These are phyloP conservation scores for Bhutanitis thaidina DNA, from an alignment of 2,888 invertebrate species.

Conservation along the genomic window DNA sequence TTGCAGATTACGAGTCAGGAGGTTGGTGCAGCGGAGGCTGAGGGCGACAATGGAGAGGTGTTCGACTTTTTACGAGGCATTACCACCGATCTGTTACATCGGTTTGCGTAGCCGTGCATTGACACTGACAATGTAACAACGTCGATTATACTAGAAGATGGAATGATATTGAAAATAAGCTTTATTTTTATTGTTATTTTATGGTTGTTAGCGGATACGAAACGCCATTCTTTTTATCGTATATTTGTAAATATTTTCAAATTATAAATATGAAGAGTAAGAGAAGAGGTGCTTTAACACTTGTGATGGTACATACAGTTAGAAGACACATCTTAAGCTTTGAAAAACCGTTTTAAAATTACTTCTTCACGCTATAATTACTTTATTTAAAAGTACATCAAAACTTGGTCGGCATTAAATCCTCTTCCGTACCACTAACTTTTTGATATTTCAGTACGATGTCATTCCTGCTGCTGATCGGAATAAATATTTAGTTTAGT, in stretches of 20 bases:
- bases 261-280: conserved; percentile 23
- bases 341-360: neutral
- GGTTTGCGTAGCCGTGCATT: conserved; percentile 46
- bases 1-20: conserved; percentile 4
- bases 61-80: conserved; percentile 64
- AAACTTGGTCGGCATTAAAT: neutral
- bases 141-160: conserved; percentile 1
- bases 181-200: conserved; percentile 3
- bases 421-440: neutral
- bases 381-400: neutral
- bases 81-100: conserved; percentile 64
- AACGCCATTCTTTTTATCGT: conserved; percentile 18
- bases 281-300: conserved; percentile 25
- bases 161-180: conserved; percentile 1
- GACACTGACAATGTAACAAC: conserved; percentile 1
- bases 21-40: conserved; percentile 31
- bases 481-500: conserved; percentile 8
- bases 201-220: neutral
- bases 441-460: conserved; percentile 3
- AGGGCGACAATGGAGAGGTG: conserved; percentile 53
- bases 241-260: conserved; percentile 26
- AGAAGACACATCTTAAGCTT: conserved; percentile 1
- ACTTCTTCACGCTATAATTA: neutral
- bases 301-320: conserved; percentile 11
- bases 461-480: conserved; percentile 4